Percentiles rank a stretch among this genome's conserved stretches.
Conservation (phyloP, 2,888 invertebrate genomes). For the Margaritifera margaritifera region DNA sequence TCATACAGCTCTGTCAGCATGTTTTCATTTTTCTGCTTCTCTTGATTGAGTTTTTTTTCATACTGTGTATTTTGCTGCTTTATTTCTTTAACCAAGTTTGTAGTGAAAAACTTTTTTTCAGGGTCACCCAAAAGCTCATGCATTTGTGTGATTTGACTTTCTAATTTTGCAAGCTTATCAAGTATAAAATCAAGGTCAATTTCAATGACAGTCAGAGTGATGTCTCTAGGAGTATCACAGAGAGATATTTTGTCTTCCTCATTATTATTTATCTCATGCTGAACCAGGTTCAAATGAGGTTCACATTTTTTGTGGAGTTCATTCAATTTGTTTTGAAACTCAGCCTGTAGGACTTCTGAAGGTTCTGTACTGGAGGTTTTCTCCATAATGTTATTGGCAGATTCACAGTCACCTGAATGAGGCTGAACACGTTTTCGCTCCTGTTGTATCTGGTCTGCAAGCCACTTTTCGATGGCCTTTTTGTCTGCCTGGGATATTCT, state of each 20-base stretch:
- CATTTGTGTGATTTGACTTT: conserved; percentile 40
- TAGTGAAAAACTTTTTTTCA: conserved; percentile 33
- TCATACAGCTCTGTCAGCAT: conserved; percentile 48
- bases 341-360: conserved; percentile 4
- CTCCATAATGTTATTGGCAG: background rate
- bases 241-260: background rate
- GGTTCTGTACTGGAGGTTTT: conserved; percentile 6
- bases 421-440: conserved; percentile 27
- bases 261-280: too few species aligned
- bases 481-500: conserved; percentile 59
- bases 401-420: too few species aligned
- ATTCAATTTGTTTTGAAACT: conserved; percentile 11
- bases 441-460: conserved; percentile 40
- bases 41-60: conserved; percentile 33
- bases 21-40: conserved; percentile 43
- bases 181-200: conserved; percentile 32
- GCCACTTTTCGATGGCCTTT: conserved; percentile 48
- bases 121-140: conserved; percentile 44
- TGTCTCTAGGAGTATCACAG: too few species aligned
- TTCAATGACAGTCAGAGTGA: conserved; percentile 14
- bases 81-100: conserved; percentile 36
- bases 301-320: conserved; percentile 17
- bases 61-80: conserved; percentile 23
- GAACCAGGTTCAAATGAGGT: background rate
- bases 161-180: conserved; percentile 31